Percentiles rank a stretch among this genome's conserved stretches.
Evolutionary conservation across 1,140 invertebrate genomes (phyloP).

Genomic region (Nebria ingens): DNA sequence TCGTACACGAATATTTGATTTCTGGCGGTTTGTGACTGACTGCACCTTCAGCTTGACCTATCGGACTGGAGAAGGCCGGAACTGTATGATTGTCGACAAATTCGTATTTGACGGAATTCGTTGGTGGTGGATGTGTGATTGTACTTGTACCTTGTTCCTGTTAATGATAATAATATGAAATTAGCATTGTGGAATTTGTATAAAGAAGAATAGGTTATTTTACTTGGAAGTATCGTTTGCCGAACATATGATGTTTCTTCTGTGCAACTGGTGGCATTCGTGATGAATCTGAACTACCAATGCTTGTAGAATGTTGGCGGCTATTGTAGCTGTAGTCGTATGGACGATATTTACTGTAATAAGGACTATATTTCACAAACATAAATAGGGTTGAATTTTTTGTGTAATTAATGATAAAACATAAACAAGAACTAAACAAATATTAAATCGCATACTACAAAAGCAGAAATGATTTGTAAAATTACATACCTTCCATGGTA

Average conservation of each 20-base stretch:
- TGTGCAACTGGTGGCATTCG: constrained; percentile 63
- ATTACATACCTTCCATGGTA: constrained; percentile 34
- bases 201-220: constrained; percentile 3
- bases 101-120: constrained; percentile 52
- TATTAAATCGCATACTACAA: too few relatives aligned
- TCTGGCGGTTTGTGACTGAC: constrained; percentile 45
- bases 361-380: constrained; percentile 4
- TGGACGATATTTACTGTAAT: constrained; percentile 59
- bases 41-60: constrained; percentile 29
- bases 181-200: constrained; percentile 7
- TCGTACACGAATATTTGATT: constrained; percentile 60
- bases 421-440: too few relatives aligned
- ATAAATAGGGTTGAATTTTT: too few relatives aligned
- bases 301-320: constrained; percentile 28
- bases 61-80: constrained; percentile 20
- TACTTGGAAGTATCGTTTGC: constrained; percentile 71
- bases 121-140: constrained; percentile 33
- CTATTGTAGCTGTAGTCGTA: constrained; percentile 60
- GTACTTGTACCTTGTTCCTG: constrained; percentile 23
- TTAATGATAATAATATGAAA: constrained; percentile 10
- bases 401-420: too few relatives aligned
- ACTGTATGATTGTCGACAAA: constrained; percentile 40
- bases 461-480: not conserved
- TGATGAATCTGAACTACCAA: constrained; percentile 25
- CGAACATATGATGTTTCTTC: constrained; percentile 88